Evolutionary conservation across 2,888 invertebrate species (phyloP), one percentile per base, ranked within the genome.

Genomic region (Spisula subtruncata): DNA sequence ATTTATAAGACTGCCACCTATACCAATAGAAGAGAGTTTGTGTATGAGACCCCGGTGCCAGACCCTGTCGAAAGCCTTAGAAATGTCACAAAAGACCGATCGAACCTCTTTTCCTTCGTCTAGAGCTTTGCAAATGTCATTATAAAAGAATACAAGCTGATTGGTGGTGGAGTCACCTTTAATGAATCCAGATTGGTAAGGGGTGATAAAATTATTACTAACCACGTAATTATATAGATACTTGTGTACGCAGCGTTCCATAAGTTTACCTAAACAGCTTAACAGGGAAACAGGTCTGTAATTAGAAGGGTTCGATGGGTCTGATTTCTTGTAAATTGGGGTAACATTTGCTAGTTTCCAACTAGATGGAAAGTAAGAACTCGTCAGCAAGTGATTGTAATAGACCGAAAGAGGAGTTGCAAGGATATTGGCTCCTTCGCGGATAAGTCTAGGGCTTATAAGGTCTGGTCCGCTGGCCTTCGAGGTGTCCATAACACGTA

Each of bases 271-370:
- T 6, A 88, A 32, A 16, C 20, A 41, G 35, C 75, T 85, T 5
- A 85, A 71, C 6, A 88, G 81, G 20, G 81, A 60, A 2, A 88
- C 71, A 8, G 88, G 85, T 29, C 88, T 25, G 56, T 85, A 88
- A 4, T 88, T 85, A 6, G 29, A 14, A 18, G 66, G 81, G 25
- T 35, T 32, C 0, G 83, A 84, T 0, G 41, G 35, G 35, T 88
- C 84, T 5, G 20, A 32, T n/a, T 81, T 81, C 71, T 88, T 85
- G 29, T 54, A 82, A 25, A 88, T 71, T 35, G 88, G 88, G 8
- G 79, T 81, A 12, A 85, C 85, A 25, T 81, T 71, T 4, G 60
- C 88, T 32, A 46, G 29, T 81, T 88, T 88, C 88, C 88, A 85
- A 8, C 46, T 0, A 32, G 41, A 35, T 6, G 85, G 85, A 56